Percentiles rank a stretch among this genome's conserved stretches.
Evolutionary conservation across 1,140 invertebrate species (phyloP).

Genomic region (Pseudomyrmex sp.): DNA sequence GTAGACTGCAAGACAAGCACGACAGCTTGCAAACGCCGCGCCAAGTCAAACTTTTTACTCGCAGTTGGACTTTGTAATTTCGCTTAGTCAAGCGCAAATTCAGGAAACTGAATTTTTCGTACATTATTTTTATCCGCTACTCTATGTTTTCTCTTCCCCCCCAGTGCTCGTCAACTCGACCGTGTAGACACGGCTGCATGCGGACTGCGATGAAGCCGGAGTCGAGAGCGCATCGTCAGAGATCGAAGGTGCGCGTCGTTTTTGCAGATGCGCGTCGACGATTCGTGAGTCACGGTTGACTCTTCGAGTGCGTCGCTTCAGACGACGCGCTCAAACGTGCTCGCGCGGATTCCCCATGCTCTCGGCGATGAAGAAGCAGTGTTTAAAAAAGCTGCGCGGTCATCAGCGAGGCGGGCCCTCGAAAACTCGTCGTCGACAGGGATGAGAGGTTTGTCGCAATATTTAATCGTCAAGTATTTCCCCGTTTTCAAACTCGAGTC

Average conservation of each 20-base stretch:
- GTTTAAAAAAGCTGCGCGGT: slow-evolving; percentile 13
- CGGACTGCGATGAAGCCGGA: slow-evolving; percentile 15
- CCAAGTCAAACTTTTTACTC: slow-evolving; percentile 8
- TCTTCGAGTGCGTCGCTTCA: slow-evolving; percentile 27
- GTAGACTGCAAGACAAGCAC: background rate
- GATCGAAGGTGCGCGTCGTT: slow-evolving; percentile 2
- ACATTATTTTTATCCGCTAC: slow-evolving; percentile 10
- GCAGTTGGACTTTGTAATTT: slow-evolving; percentile 14
- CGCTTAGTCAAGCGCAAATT: background rate
- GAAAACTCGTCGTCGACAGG: slow-evolving; percentile 46
- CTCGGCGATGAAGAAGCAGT: slow-evolving; percentile 47
- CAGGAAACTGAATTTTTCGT: slow-evolving; percentile 1
- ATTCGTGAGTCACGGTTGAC: slow-evolving; percentile 28
- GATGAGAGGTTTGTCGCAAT: slow-evolving; percentile 44
- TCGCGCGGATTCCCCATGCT: background rate
- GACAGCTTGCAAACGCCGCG: slow-evolving; percentile 21
- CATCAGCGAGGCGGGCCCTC: slow-evolving; percentile 16
- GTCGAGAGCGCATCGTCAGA: slow-evolving; percentile 1
- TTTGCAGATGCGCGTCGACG: slow-evolving; percentile 19
- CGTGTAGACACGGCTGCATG: background rate
- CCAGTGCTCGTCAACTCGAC: slow-evolving; percentile 4
- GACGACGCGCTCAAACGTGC: slow-evolving; percentile 2
- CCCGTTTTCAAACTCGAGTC: background rate
- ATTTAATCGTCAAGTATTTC: background rate
- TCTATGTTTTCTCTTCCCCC: background rate